Evolutionary conservation across 2,113 vertebrate species (phyloP).

Genomic region (Larimichthys polyactis): DNA sequence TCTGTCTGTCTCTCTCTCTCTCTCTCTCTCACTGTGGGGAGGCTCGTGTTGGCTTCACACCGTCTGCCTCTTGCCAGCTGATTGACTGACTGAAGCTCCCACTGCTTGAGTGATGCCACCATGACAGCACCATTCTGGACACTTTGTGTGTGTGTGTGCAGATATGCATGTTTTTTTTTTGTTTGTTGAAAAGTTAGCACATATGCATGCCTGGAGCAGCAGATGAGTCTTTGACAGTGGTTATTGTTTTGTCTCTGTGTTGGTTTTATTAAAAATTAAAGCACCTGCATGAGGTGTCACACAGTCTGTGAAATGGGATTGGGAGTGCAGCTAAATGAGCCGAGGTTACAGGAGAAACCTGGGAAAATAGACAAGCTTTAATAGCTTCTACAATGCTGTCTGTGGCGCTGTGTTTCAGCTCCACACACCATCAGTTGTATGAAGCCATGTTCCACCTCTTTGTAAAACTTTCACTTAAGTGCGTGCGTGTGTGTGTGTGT

Average conservation of each 20-base stretch:
- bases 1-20: conserved; percentile 9
- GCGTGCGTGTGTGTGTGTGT: background rate
- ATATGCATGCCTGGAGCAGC: background rate
- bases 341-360: conserved; percentile 31
- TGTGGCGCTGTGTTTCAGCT: background rate
- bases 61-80: conserved; percentile 49
- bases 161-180: background rate
- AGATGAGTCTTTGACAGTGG: conserved; percentile 32
- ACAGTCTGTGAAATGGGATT: conserved; percentile 28
- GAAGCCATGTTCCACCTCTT: conserved; percentile 9
- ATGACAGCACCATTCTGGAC: conserved; percentile 56
- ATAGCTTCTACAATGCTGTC: conserved; percentile 16
- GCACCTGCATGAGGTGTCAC: conserved; percentile 29
- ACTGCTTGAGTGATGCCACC: conserved; percentile 54
- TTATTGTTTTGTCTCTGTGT: conserved; percentile 21
- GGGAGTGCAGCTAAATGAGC: conserved; percentile 41
- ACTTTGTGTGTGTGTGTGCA: background rate
- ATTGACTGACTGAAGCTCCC: conserved; percentile 47
- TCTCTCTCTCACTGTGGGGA: conserved; percentile 24
- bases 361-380: conserved; percentile 16
- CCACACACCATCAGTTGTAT: background rate
- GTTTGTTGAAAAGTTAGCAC: conserved; percentile 13
- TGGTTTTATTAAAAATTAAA: conserved; percentile 24
- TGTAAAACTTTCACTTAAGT: background rate
- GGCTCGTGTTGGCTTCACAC: conserved; percentile 51